phyloP scores from a whole-genome alignment of 1,140 invertebrate genomes.

The Schlechtendalia chinensis region DNA sequence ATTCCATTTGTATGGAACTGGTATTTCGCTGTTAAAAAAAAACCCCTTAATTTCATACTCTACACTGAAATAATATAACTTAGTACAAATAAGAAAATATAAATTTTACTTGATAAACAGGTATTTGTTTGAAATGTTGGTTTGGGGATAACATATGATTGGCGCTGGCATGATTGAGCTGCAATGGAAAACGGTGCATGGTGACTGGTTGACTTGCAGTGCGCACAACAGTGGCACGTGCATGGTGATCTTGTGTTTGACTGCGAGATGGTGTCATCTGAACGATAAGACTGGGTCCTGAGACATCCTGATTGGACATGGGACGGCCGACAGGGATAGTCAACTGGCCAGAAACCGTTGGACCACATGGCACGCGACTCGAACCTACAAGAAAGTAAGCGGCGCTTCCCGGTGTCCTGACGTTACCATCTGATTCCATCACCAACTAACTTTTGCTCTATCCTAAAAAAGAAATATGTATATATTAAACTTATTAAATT shows the following conservation, averaged over 20 bases:
- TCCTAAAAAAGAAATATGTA: constrained; percentile 6
- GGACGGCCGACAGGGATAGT: constrained; percentile 43
- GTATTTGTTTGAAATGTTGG: constrained; percentile 48
- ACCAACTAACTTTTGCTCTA: constrained; percentile 46
- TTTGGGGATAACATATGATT: constrained; percentile 42
- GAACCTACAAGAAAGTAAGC: constrained; percentile 48
- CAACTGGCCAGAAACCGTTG: constrained; percentile 35
- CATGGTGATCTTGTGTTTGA: constrained; percentile 46
- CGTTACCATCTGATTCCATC: constrained; percentile 43
- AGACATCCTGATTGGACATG: constrained; percentile 33
- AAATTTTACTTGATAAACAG: constrained; percentile 37
- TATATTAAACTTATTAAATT: not conserved
- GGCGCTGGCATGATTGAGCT: constrained; percentile 46
- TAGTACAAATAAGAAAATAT: not conserved
- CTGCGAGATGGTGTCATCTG: constrained; percentile 46
- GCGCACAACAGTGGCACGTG: constrained; percentile 21
- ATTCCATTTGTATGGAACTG: constrained; percentile 47
- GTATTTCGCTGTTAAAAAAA: constrained; percentile 34
- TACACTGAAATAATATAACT: not conserved
- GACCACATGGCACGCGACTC: constrained; percentile 47
- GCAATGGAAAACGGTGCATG: constrained; percentile 39
- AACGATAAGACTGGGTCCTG: constrained; percentile 37
- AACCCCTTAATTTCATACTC: not conserved
- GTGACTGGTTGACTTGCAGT: constrained; percentile 36
- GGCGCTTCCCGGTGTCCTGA: constrained; percentile 46